Percentiles rank a stretch among this genome's conserved stretches.
phyloP scores from a whole-genome alignment of 2,113 vertebrate species.

The Notechis scutatus region DNA sequence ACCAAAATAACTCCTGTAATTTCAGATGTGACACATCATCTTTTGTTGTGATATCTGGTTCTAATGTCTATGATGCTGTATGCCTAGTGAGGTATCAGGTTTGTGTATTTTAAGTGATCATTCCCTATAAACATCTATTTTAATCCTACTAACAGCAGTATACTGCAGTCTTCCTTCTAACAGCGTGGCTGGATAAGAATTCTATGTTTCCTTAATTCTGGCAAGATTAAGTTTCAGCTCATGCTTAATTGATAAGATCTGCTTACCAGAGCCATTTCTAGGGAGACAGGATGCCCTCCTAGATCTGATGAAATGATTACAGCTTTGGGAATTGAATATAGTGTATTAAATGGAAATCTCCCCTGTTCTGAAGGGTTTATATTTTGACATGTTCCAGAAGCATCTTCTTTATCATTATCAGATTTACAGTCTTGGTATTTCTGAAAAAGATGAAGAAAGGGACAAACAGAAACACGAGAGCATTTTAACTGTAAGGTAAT shows the following conservation, averaged over 20 bases:
- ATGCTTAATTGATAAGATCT: slow-evolving; percentile 61
- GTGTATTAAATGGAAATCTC: slow-evolving; percentile 4
- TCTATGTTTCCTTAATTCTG: slow-evolving; percentile 34
- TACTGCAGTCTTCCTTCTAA: slow-evolving; percentile 2
- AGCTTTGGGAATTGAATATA: slow-evolving; percentile 53
- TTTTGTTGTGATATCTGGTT: not conserved
- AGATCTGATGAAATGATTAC: slow-evolving; percentile 52
- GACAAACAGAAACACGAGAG: not conserved
- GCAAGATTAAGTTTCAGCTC: slow-evolving; percentile 59
- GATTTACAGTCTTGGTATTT: slow-evolving; percentile 22
- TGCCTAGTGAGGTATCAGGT: not conserved
- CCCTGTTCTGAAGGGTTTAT: slow-evolving; percentile 30
- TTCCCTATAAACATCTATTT: slow-evolving; percentile 19
- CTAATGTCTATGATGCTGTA: not conserved
- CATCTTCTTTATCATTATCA: slow-evolving; percentile 61
- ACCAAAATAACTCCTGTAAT: not conserved
- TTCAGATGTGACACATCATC: not conserved
- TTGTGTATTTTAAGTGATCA: not conserved
- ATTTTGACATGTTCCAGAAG: slow-evolving; percentile 18
- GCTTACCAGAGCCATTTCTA: slow-evolving; percentile 74
- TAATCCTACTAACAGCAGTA: slow-evolving; percentile 19
- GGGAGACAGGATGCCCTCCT: slow-evolving; percentile 68
- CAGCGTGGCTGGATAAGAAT: slow-evolving; percentile 18
- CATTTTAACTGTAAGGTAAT: not conserved
- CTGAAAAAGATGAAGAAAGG: slow-evolving; percentile 45